These are phyloP conservation scores for Taphrorychus bicolor DNA, from an alignment of 2,888 invertebrate species.

Conservation along the genomic window DNA sequence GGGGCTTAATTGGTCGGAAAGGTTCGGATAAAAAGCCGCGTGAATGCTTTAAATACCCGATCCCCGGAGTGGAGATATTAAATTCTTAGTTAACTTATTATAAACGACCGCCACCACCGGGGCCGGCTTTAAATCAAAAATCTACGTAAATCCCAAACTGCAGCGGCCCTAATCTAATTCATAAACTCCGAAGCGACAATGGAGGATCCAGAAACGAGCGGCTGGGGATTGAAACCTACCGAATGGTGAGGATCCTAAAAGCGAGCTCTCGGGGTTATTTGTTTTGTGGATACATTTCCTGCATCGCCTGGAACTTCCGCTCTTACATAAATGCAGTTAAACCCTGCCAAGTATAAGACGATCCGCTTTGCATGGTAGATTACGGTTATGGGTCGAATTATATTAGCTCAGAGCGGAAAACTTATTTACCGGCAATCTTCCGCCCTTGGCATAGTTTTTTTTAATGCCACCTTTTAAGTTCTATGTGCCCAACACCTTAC, in stretches of 20 bases:
- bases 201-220: slow-evolving; percentile 24
- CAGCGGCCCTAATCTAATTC: slow-evolving; percentile 15
- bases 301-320: slow-evolving; percentile 30
- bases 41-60: neutral
- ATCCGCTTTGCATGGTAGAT: slow-evolving; percentile 36
- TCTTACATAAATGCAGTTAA: slow-evolving; percentile 33
- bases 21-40: slow-evolving; percentile 9
- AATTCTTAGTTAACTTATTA: neutral
- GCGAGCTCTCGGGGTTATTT: slow-evolving; percentile 27
- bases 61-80: neutral
- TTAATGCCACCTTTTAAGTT: no score
- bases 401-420: slow-evolving; percentile 27
- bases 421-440: slow-evolving; percentile 24
- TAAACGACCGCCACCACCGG: no score
- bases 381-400: slow-evolving; percentile 29
- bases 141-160: slow-evolving; percentile 12
- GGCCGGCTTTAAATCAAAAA: neutral
- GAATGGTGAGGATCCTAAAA: slow-evolving; percentile 25
- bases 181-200: slow-evolving; percentile 25
- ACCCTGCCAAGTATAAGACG: slow-evolving; percentile 34
- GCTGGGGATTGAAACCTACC: slow-evolving; percentile 24
- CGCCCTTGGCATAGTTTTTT: neutral
- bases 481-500: no score
- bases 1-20: slow-evolving; percentile 6
- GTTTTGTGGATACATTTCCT: slow-evolving; percentile 36